Evolutionary conservation across 2,113 vertebrate genomes (phyloP).

Genomic region (Erythrocercus mccallii): DNA sequence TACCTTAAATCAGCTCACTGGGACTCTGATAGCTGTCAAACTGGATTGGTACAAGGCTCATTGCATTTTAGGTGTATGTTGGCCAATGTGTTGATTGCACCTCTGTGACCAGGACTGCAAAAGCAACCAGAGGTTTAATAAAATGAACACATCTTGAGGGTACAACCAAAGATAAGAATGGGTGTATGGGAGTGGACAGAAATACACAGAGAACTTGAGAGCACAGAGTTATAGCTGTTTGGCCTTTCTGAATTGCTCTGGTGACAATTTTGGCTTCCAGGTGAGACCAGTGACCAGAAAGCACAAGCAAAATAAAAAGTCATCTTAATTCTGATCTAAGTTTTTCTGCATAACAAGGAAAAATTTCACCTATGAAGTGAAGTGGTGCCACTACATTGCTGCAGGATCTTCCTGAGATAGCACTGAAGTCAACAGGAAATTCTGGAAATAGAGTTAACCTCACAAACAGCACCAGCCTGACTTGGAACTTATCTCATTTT

Average conservation of each 20-base stretch:
- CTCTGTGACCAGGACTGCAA: not conserved
- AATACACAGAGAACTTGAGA: not conserved
- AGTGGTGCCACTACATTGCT: accelerated
- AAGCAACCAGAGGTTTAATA: not conserved
- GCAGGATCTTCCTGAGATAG: not conserved
- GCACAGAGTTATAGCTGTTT: not conserved
- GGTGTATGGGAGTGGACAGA: not conserved
- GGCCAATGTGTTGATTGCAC: not conserved
- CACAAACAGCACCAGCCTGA: not conserved
- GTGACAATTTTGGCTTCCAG: not conserved
- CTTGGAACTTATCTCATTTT: not conserved
- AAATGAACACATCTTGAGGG: not conserved
- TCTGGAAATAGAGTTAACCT: not conserved
- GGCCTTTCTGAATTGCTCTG: not conserved
- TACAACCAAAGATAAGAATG: not conserved
- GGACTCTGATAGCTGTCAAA: not conserved
- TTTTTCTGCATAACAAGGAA: not conserved
- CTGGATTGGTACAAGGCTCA: not conserved
- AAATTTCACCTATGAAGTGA: not conserved
- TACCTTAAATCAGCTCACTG: not conserved
- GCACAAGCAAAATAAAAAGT: not conserved
- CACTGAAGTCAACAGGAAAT: not conserved
- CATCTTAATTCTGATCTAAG: not conserved
- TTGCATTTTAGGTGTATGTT: not conserved
- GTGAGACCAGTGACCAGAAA: not conserved